phyloP scores from a whole-genome alignment of 2,797 vertebrate genomes.

The Synaphobranchus kaupii region DNA sequence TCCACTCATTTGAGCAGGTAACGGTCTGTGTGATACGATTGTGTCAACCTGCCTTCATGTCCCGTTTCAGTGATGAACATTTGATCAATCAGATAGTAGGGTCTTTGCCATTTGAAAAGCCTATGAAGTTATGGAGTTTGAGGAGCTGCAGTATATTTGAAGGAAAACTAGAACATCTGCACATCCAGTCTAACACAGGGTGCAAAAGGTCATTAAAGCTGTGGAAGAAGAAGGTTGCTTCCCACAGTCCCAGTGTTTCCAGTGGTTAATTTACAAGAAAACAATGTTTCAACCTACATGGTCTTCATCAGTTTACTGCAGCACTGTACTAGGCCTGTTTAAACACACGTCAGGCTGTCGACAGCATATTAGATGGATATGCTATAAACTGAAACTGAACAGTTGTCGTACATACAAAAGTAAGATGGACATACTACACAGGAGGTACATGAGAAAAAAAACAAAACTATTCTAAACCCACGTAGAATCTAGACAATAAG shows the following conservation, averaged over 20 bases:
- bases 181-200: neutral
- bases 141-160: neutral
- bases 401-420: too few relatives aligned
- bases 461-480: neutral
- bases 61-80: neutral
- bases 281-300: neutral
- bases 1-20: slow-evolving; percentile 98
- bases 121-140: neutral
- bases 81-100: neutral
- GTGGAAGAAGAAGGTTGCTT: neutral
- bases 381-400: neutral
- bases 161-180: neutral
- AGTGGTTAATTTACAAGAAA: neutral
- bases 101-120: neutral
- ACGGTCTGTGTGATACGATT: slow-evolving; percentile 7
- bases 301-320: neutral
- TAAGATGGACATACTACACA: too few relatives aligned
- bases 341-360: too few relatives aligned
- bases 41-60: neutral
- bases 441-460: neutral
- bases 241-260: neutral
- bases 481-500: neutral
- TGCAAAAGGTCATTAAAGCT: neutral
- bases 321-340: too few relatives aligned
- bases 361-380: neutral